Evolutionary conservation across 2,888 invertebrate genomes (phyloP).

Genomic region (Leucoptera coffeella): DNA sequence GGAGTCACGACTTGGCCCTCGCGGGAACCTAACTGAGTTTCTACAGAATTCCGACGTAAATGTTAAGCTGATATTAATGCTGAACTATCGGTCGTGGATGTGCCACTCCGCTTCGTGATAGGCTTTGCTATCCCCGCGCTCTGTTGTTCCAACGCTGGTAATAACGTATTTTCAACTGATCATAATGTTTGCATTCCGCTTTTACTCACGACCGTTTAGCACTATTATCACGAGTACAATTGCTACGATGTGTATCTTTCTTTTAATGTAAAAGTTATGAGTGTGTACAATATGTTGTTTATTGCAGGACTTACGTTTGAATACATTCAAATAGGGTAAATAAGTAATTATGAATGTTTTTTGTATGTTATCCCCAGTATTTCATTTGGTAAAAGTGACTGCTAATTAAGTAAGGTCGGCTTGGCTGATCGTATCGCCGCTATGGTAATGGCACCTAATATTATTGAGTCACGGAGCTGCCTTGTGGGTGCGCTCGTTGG

Average conservation of each 20-base stretch:
- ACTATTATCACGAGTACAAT: too few relatives aligned
- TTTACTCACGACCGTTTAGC: too few relatives aligned
- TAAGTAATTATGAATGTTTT: too few relatives aligned
- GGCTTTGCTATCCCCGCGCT: slow-evolving; percentile 1
- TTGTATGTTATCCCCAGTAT: too few relatives aligned
- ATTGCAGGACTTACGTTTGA: too few relatives aligned
- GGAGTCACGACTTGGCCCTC: slow-evolving; percentile 49
- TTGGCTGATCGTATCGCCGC: slow-evolving; percentile 24
- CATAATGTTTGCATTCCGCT: too few relatives aligned
- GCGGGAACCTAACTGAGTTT: slow-evolving; percentile 43
- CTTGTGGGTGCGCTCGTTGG: slow-evolving; percentile 6
- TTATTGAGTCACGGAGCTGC: slow-evolving; percentile 27
- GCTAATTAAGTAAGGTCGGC: slow-evolving; percentile 26
- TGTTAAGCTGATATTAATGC: slow-evolving; percentile 32
- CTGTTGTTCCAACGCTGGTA: slow-evolving; percentile 17
- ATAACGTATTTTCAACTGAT: too few relatives aligned
- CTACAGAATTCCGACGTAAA: slow-evolving; percentile 46
- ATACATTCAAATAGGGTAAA: too few relatives aligned
- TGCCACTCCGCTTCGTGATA: slow-evolving; percentile 6
- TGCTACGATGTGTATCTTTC: too few relatives aligned
- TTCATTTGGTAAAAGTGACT: too few relatives aligned
- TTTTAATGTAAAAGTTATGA: too few relatives aligned
- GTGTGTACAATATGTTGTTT: too few relatives aligned
- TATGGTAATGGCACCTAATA: slow-evolving; percentile 26
- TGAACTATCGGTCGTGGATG: slow-evolving; percentile 5